phyloP scores from a whole-genome alignment of 2,888 invertebrate genomes.

The Linyphia triangularis region DNA sequence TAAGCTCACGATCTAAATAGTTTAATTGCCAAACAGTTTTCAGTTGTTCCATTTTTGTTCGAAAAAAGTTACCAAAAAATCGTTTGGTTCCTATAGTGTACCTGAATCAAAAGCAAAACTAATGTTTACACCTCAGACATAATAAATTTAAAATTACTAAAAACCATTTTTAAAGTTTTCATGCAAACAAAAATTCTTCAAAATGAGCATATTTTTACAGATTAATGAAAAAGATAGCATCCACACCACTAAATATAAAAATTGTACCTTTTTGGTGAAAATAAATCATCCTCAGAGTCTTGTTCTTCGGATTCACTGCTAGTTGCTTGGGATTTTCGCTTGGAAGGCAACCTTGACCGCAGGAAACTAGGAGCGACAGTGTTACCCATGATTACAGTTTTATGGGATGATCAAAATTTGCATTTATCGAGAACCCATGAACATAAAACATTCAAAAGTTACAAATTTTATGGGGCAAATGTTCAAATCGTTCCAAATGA shows the following conservation, averaged over 20 bases:
- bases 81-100: too few relatives aligned
- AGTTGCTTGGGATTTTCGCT: slow-evolving; percentile 22
- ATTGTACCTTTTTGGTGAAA: slow-evolving; percentile 16
- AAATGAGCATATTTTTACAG: not conserved
- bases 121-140: too few relatives aligned
- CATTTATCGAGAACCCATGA: not conserved
- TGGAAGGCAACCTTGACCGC: slow-evolving; percentile 25
- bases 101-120: too few relatives aligned
- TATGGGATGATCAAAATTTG: not conserved
- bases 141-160: too few relatives aligned
- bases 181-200: too few relatives aligned
- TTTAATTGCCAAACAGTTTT: too few relatives aligned
- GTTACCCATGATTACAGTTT: slow-evolving; percentile 48
- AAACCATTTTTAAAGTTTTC: too few relatives aligned
- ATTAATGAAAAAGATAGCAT: not conserved
- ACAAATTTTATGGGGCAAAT: too few relatives aligned
- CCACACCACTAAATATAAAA: not conserved
- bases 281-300: slow-evolving; percentile 19
- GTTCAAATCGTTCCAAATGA: not conserved
- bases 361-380: slow-evolving; percentile 52
- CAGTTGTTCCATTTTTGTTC: too few relatives aligned
- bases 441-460: not conserved
- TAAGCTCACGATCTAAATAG: too few relatives aligned
- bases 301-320: slow-evolving; percentile 30
- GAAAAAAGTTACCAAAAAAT: too few relatives aligned